Conservation (phyloP, 37 sponge, comb jelly and placozoan species). For the Haliclona indistincta region DNA sequence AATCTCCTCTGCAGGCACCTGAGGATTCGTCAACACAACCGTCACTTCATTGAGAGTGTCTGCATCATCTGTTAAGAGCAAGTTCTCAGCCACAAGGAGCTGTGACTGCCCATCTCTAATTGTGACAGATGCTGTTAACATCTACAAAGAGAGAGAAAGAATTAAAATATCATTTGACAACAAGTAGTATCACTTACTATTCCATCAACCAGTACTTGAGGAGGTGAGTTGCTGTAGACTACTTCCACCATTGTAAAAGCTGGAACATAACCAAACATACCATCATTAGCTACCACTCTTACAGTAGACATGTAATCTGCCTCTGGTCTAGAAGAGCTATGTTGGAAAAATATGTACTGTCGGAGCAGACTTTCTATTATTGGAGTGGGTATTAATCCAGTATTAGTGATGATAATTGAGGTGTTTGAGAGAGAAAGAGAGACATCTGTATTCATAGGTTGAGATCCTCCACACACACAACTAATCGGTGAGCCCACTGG, state of each 20-base stretch:
- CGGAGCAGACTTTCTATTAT: constrained; percentile 27
- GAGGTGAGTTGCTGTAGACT: constrained; percentile 16
- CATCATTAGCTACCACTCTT: constrained; percentile 45
- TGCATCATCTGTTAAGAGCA: not conserved
- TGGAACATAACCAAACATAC: constrained; percentile 7
- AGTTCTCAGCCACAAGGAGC: not conserved
- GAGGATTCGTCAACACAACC: not conserved
- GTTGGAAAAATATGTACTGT: constrained; percentile 26
- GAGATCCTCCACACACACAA: not conserved
- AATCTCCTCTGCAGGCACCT: too few relatives aligned
- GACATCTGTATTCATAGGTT: not conserved
- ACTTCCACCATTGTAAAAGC: constrained; percentile 10
- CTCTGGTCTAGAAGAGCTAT: constrained; percentile 4
- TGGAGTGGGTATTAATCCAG: not conserved
- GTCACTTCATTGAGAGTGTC: not conserved
- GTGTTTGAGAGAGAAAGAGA: not conserved
- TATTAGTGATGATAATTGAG: not conserved
- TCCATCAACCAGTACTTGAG: constrained; percentile 33
- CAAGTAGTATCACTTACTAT: not conserved
- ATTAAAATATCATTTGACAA: not conserved
- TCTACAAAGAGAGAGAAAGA: not conserved
- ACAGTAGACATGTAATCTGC: constrained; percentile 11
- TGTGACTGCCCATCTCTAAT: not conserved
- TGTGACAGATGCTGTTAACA: not conserved
- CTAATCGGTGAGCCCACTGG: not conserved